A percentile compares a stretch with the other conserved stretches of the same genome.
Conservation (phyloP, 2,797 vertebrate genomes). For the Lates japonicus region DNA sequence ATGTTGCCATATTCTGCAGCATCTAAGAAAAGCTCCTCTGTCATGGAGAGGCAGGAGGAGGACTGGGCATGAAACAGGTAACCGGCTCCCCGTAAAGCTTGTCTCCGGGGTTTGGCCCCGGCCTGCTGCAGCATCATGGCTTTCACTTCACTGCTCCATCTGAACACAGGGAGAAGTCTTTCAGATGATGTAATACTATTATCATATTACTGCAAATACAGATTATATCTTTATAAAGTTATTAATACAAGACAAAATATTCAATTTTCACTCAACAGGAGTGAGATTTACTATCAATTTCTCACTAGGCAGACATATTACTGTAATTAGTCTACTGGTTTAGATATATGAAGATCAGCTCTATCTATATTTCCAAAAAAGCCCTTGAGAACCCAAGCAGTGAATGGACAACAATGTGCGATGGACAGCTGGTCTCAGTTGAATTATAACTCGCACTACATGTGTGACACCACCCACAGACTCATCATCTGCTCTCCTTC, state of each 20-base stretch:
- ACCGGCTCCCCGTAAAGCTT: constrained; percentile 88
- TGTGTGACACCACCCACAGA: constrained; percentile 77
- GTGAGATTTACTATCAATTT: not conserved
- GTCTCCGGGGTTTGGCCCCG: constrained; percentile 88
- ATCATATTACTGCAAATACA: not conserved
- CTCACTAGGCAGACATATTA: not conserved
- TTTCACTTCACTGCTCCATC: constrained; percentile 80
- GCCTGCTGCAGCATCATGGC: constrained; percentile 80
- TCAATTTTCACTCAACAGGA: not conserved
- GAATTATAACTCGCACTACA: constrained; percentile 65
- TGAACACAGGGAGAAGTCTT: constrained; percentile 44
- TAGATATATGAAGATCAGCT: not conserved
- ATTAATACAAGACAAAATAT: not conserved
- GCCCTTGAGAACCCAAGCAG: constrained; percentile 19
- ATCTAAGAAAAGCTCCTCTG: constrained; percentile 93
- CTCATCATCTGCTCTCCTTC: constrained; percentile 74
- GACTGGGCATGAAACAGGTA: constrained; percentile 90
- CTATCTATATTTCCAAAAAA: constrained; percentile 7
- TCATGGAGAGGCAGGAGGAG: constrained; percentile 88
- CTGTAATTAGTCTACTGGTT: not conserved
- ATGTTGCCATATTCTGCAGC: constrained; percentile 95
- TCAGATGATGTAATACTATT: not conserved
- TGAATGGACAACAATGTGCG: constrained; percentile 28
- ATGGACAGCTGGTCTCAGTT: constrained; percentile 68
- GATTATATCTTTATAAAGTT: not conserved